Conservation (phyloP, 1,140 invertebrate genomes). For the Lepidurus couesii region DNA sequence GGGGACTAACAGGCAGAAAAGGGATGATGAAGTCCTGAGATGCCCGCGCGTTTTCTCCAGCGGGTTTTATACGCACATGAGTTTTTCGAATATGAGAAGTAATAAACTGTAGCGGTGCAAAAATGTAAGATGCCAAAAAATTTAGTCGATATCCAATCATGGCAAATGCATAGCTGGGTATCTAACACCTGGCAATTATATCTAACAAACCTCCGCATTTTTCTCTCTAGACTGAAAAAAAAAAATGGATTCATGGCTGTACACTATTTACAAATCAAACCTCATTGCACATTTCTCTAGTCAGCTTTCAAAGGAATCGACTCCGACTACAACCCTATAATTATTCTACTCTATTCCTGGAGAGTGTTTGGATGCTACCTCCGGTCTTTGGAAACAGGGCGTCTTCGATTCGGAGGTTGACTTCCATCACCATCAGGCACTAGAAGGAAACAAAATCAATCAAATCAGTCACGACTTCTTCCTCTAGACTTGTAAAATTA, state of each 20-base stretch:
- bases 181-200: conserved; percentile 16
- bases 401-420: neutral
- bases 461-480: neutral
- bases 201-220: neutral
- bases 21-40: conserved; percentile 18
- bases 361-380: neutral
- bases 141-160: conserved; percentile 1
- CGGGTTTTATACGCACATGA: neutral
- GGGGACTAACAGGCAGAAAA: conserved; percentile 11
- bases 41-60: neutral
- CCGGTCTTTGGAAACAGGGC: neutral
- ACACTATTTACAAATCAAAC: neutral
- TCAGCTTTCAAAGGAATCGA: no score
- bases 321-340: no score
- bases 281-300: neutral
- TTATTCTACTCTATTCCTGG: neutral
- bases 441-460: neutral
- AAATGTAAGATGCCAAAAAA: neutral
- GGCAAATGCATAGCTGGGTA: conserved; percentile 10
- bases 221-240: neutral
- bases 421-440: conserved; percentile 4
- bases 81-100: neutral
- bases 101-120: neutral
- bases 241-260: neutral
- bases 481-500: neutral